A percentile compares a stretch with the other conserved stretches of the same genome.
phyloP scores from a whole-genome alignment of 2,797 vertebrate species.

The Zalophus californianus region DNA sequence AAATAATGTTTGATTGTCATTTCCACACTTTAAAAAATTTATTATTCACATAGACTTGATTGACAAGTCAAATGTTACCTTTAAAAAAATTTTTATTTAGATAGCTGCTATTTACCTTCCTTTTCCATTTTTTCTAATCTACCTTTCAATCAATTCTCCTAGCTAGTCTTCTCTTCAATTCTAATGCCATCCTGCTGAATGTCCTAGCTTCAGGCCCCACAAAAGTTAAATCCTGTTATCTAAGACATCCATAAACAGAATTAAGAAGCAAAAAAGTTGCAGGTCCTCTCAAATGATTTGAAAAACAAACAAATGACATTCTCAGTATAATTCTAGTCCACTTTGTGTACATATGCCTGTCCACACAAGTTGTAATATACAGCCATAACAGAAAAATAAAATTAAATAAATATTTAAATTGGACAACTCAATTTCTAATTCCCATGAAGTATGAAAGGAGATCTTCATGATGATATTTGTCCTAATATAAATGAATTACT shows the following conservation, averaged over 20 bases:
- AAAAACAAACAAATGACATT: not conserved
- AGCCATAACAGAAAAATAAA: not conserved
- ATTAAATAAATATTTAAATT: not conserved
- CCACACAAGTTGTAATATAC: not conserved
- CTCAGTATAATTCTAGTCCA: not conserved
- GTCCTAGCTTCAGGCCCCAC: not conserved
- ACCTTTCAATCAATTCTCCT: not conserved
- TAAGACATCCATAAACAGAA: not conserved
- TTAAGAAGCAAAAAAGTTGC: not conserved
- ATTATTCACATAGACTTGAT: not conserved
- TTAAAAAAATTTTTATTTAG: not conserved
- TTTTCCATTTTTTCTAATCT: constrained; percentile 7
- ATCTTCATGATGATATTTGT: not conserved
- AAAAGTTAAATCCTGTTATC: not conserved
- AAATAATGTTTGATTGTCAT: not conserved
- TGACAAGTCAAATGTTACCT: not conserved
- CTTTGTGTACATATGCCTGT: not conserved
- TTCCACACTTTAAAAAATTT: not conserved
- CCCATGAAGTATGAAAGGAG: not conserved
- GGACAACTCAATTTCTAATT: not conserved
- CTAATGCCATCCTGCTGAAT: not conserved
- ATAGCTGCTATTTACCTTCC: not conserved
- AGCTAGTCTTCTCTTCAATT: not conserved
- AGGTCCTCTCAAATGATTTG: not conserved
- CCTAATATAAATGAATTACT: not conserved